Conservation (phyloP, 2,113 vertebrate species). For the Dolichotis patagonum region DNA sequence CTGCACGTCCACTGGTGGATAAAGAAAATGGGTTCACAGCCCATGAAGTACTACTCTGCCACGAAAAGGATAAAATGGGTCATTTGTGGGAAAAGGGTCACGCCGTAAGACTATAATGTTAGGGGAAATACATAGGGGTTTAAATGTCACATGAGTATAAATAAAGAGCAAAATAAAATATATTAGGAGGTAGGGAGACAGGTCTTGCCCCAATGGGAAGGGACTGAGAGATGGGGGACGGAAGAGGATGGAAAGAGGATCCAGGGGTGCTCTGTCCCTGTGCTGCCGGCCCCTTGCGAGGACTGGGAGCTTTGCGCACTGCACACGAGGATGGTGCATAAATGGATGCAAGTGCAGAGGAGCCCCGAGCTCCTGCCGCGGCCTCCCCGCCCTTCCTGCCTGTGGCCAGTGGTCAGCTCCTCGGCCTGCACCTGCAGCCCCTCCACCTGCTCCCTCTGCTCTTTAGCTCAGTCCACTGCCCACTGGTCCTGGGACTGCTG, state of each 20-base stretch:
- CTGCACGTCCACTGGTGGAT: background rate
- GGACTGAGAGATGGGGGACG: background rate
- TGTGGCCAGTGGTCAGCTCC: background rate
- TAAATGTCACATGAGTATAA: background rate
- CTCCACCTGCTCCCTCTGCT: background rate
- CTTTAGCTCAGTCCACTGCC: background rate
- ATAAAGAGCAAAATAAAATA: background rate
- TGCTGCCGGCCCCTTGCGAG: rapidly evolving
- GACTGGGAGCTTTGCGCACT: background rate
- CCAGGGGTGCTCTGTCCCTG: background rate
- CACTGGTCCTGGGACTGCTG: background rate
- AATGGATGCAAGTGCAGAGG: background rate
- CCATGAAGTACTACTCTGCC: background rate
- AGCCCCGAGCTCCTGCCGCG: background rate
- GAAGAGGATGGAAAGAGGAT: too few relatives aligned
- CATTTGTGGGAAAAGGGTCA: background rate
- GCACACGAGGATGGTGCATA: background rate
- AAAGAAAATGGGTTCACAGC: too few relatives aligned
- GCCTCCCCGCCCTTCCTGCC: background rate
- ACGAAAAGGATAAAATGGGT: background rate
- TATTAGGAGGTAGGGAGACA: background rate
- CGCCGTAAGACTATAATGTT: background rate
- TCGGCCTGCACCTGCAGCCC: background rate
- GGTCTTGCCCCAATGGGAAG: background rate
- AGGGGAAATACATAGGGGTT: background rate